Conservation (phyloP, 2,797 vertebrate species). For the Thaleichthys pacificus region DNA sequence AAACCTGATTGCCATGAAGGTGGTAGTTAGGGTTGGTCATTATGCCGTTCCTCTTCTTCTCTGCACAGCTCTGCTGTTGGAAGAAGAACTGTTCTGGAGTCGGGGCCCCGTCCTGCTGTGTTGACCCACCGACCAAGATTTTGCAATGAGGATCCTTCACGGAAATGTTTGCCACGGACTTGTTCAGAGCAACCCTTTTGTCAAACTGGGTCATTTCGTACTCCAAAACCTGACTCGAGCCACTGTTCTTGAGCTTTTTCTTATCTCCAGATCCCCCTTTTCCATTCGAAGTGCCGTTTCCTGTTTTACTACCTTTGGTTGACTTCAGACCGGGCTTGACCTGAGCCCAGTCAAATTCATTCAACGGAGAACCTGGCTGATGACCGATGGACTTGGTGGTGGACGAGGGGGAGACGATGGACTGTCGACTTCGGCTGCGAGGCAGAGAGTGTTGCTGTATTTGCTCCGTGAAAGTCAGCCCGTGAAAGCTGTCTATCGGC, state of each 20-base stretch:
- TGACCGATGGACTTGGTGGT: conserved; percentile 88
- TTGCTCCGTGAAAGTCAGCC: conserved; percentile 92
- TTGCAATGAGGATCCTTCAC: conserved; percentile 87
- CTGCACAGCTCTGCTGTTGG: conserved; percentile 88
- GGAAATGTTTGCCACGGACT: conserved; percentile 76
- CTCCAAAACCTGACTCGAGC: conserved; percentile 86
- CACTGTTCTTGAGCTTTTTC: conserved; percentile 82
- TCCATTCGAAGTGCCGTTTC: conserved; percentile 76
- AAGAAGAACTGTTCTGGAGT: conserved; percentile 87
- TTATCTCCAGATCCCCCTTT: conserved; percentile 86
- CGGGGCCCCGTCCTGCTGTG: conserved; percentile 82
- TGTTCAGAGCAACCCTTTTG: conserved; percentile 84
- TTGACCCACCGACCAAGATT: conserved; percentile 78
- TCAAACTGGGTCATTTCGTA: conserved; percentile 99
- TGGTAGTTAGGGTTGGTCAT: conserved; percentile 99
- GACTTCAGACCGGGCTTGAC: conserved; percentile 89
- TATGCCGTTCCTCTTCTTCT: conserved; percentile 96
- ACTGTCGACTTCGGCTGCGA: conserved; percentile 93
- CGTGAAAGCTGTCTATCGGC: conserved; percentile 95
- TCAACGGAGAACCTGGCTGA: conserved; percentile 87
- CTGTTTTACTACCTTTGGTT: conserved; percentile 82
- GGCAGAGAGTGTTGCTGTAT: conserved; percentile 98
- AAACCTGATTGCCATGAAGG: conserved; percentile 94
- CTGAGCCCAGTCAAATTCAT: conserved; percentile 95
- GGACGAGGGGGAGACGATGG: conserved; percentile 91